Conservation (phyloP, 2,797 vertebrate genomes). For the Artibeus lituratus region DNA sequence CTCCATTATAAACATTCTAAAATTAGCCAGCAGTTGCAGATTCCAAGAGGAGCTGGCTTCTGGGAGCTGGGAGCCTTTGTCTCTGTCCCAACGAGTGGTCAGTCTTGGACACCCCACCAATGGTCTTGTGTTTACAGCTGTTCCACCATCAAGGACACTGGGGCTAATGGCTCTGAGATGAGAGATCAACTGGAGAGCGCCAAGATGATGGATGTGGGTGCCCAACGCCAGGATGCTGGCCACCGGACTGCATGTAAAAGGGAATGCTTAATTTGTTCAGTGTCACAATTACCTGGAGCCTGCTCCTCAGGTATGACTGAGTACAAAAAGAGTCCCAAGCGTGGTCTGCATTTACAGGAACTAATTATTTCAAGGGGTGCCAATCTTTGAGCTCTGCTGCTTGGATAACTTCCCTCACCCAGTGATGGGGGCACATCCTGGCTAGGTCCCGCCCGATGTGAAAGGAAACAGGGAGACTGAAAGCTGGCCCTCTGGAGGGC, state of each 20-base stretch:
- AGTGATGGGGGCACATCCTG: neutral
- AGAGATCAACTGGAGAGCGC: constrained; percentile 24
- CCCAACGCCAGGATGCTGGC: neutral
- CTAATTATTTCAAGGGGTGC: constrained; percentile 36
- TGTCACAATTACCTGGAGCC: constrained; percentile 47
- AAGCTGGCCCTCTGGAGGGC: neutral
- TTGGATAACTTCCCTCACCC: neutral
- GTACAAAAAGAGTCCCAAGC: constrained; percentile 8
- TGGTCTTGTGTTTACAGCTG: constrained; percentile 49
- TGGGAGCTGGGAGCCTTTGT: neutral
- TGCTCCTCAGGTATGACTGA: constrained; percentile 49
- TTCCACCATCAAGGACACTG: constrained; percentile 45
- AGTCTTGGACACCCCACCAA: neutral
- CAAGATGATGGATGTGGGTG: neutral
- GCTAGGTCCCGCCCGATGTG: fast-evolving
- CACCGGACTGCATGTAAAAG: fast-evolving
- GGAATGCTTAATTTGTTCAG: neutral
- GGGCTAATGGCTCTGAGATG: constrained; percentile 50
- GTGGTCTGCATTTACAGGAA: neutral
- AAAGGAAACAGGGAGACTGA: neutral
- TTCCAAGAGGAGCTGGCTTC: neutral
- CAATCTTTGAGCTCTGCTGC: neutral
- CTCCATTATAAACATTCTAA: neutral
- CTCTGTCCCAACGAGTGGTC: neutral
- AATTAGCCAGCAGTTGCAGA: neutral